phyloP scores from a whole-genome alignment of 2,113 vertebrate genomes.

The Madoqua kirkii region DNA sequence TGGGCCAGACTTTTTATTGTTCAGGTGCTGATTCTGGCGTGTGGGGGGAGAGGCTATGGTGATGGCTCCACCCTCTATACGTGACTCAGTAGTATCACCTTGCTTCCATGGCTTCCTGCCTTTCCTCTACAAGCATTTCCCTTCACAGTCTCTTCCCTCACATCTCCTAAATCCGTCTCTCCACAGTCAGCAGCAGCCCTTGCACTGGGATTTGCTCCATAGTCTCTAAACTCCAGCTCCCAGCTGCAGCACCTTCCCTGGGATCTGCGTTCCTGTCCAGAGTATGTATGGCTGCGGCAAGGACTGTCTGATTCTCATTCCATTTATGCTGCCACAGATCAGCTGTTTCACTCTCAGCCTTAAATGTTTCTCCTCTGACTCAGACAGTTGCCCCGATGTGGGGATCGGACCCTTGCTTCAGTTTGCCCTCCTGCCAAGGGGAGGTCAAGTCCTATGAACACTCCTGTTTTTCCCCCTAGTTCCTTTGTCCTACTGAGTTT shows the following conservation, averaged over 20 bases:
- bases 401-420: neutral
- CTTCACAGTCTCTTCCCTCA: neutral
- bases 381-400: neutral
- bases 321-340: neutral
- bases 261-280: neutral
- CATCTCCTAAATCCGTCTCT: neutral
- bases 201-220: neutral
- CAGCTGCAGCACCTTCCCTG: neutral
- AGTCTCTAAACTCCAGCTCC: neutral
- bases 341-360: neutral
- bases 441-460: neutral
- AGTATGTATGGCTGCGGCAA: neutral
- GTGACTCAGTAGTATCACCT: neutral
- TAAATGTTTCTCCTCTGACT: neutral
- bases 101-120: neutral
- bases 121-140: neutral
- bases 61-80: neutral
- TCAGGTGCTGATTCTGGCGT: accelerated
- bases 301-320: neutral
- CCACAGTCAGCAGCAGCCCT: neutral
- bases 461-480: neutral
- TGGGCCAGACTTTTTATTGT: neutral
- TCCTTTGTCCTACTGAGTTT: neutral
- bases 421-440: neutral
- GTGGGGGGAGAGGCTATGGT: neutral